Base-by-base conservation (phyloP, 2,797 vertebrate genomes). In the Sebastes variabilis region DNA sequence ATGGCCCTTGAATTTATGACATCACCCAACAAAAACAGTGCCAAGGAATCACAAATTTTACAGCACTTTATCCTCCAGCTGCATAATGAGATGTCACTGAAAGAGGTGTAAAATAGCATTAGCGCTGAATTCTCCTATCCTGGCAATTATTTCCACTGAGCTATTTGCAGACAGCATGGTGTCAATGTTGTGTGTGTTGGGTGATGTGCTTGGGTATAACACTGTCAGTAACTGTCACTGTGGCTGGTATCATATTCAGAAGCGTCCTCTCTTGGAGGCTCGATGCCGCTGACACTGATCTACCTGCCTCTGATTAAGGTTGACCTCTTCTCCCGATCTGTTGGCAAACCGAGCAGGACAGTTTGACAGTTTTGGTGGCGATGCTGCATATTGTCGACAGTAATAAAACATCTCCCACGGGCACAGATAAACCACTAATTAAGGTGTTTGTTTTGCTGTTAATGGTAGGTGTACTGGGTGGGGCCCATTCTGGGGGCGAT, bases 401-500 rank as follows among this genome's bases (percentile, higher is more conserved):
- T 24, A 24, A 46, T 61, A 30, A 70, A 81, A 69, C 9, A 55
- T 61, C 24, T 84, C 59, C 42, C 25, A 38, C 0, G 11, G n/a
- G n/a, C 22, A 25, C 3, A 14, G 16, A 73, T 78, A 59, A 80
- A 60, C 71, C 56, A 77, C 56, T 74, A 42, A 78, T 34, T 49
- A 59, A 34, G 8, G 11, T 77, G 34, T 79, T 27, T 81, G 5
- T 25, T 38, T 81, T 25, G 9, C 12, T 87, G 8, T 82, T 68
- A 82, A 11, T 78, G 73, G 3, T 82, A 99, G 98, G 94, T 99
- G 4, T 99, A 99, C 85, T 99, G 98, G 98, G 94, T 98, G 22
- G 98, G 98, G 30, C 98, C 98, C 4, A 90, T 98, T 58, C 94
- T 98, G 14, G 98, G 98, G 56, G 98, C 93, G 2, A 91, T 98